These are phyloP conservation scores for Indicator maculatus DNA, from an alignment of 2,113 vertebrate species.

Conservation along the genomic window DNA sequence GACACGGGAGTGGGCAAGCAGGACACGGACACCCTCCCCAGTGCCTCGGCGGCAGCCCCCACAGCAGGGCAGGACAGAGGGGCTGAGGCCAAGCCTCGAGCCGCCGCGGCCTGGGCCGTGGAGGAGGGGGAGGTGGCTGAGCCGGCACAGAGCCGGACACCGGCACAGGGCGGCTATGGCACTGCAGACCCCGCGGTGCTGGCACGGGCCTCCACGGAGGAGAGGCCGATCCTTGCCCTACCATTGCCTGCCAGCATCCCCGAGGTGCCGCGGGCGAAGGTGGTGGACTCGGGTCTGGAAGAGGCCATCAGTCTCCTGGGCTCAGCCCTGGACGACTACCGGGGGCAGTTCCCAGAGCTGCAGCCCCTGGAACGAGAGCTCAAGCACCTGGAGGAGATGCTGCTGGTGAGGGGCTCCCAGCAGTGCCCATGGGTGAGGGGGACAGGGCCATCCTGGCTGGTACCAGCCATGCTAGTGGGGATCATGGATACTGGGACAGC, in stretches of 20 bases:
- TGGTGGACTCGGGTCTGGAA: slow-evolving; percentile 80
- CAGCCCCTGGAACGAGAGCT: slow-evolving; percentile 91
- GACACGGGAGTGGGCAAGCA: background rate
- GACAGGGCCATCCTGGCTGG: background rate
- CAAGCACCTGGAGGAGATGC: slow-evolving; percentile 83
- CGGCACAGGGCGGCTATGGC: accelerated
- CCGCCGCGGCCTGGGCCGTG: background rate
- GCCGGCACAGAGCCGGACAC: background rate
- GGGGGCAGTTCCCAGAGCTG: slow-evolving; percentile 93
- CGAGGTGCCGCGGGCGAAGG: background rate
- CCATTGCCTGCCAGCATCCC: background rate
- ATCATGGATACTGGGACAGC: background rate
- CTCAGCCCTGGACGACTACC: slow-evolving; percentile 91
- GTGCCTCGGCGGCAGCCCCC: background rate
- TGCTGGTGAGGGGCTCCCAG: slow-evolving; percentile 82
- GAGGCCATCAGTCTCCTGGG: slow-evolving; percentile 83
- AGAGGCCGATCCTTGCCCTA: background rate
- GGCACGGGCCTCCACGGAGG: background rate
- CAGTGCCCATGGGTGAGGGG: accelerated
- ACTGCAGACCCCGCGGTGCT: accelerated
- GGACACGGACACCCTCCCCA: background rate
- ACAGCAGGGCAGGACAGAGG: background rate
- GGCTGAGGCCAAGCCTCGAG: background rate
- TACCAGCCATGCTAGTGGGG: background rate
- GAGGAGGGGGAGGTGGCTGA: accelerated